Evolutionary conservation across 2,113 vertebrate species (phyloP).

Genomic region (Riparia riparia): DNA sequence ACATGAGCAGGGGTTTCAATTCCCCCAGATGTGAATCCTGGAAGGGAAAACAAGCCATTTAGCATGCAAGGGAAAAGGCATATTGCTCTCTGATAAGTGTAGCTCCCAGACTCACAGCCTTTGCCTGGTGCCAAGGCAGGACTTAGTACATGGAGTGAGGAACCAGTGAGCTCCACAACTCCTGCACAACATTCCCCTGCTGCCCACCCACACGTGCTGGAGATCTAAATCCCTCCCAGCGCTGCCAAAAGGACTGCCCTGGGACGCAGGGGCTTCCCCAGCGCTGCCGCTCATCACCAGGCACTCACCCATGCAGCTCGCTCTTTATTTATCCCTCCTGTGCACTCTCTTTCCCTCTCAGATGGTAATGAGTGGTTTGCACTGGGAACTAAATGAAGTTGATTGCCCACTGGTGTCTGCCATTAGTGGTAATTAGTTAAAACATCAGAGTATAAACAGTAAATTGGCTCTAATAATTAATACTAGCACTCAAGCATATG

Average conservation of each 20-base stretch:
- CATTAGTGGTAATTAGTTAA: slow-evolving; percentile 99
- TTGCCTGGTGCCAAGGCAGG: neutral
- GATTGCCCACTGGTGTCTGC: slow-evolving; percentile 92
- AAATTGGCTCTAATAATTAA: slow-evolving; percentile 99
- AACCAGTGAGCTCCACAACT: neutral
- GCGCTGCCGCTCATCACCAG: neutral
- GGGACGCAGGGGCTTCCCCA: neutral
- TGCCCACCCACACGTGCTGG: neutral
- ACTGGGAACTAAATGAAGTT: slow-evolving; percentile 96
- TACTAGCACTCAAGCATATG: slow-evolving; percentile 90
- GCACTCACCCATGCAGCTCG: neutral
- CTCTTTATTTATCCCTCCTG: slow-evolving; percentile 41
- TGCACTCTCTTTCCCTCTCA: neutral
- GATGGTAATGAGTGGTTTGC: slow-evolving; percentile 80
- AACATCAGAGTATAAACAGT: slow-evolving; percentile 99
- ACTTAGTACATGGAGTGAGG: neutral
- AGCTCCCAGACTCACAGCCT: neutral
- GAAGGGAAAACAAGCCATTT: neutral
- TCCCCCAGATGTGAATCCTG: neutral
- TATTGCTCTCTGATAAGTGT: neutral
- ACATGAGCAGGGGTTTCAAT: neutral
- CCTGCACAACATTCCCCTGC: neutral
- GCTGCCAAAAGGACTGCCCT: neutral
- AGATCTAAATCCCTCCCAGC: neutral
- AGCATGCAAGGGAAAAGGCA: neutral